phyloP scores from a whole-genome alignment of 2,797 vertebrate genomes.

The Syndactyla subalaris region DNA sequence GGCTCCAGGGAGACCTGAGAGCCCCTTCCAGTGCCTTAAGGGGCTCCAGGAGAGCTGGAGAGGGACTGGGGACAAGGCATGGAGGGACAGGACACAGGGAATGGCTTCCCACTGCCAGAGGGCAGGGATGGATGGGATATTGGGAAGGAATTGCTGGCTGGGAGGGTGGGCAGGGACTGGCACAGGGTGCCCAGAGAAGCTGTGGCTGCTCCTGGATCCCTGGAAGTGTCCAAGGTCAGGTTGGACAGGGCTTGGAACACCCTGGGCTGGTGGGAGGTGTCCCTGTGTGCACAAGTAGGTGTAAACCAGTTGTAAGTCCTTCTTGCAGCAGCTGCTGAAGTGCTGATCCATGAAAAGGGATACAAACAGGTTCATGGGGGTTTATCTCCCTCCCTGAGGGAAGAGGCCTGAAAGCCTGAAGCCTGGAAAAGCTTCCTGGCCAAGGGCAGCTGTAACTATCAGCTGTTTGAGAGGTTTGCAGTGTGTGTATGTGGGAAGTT shows the following conservation, averaged over 20 bases:
- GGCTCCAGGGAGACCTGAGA: rapidly evolving
- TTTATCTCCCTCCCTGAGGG: not conserved
- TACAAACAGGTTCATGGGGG: not conserved
- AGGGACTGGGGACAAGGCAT: not conserved
- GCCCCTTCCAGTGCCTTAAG: rapidly evolving
- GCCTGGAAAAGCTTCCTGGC: not conserved
- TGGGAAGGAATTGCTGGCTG: not conserved
- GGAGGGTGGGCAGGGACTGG: not conserved
- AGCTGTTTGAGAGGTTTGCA: not conserved
- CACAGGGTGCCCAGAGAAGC: rapidly evolving
- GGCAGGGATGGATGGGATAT: not conserved
- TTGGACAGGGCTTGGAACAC: not conserved
- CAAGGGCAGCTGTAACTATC: rapidly evolving
- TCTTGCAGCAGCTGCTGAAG: not conserved
- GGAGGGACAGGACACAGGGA: not conserved
- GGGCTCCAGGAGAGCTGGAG: not conserved
- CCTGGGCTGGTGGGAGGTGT: not conserved
- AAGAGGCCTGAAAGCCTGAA: not conserved
- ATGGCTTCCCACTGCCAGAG: not conserved
- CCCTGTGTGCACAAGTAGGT: not conserved
- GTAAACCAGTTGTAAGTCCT: not conserved
- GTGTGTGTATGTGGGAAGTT: rapidly evolving
- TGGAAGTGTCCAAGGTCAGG: not conserved
- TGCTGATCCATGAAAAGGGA: not conserved
- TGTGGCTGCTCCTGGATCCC: not conserved